A percentile compares a stretch with the other conserved stretches of the same genome.
Evolutionary conservation across 2,888 invertebrate species (phyloP).

Genomic region (Leucania comma): DNA sequence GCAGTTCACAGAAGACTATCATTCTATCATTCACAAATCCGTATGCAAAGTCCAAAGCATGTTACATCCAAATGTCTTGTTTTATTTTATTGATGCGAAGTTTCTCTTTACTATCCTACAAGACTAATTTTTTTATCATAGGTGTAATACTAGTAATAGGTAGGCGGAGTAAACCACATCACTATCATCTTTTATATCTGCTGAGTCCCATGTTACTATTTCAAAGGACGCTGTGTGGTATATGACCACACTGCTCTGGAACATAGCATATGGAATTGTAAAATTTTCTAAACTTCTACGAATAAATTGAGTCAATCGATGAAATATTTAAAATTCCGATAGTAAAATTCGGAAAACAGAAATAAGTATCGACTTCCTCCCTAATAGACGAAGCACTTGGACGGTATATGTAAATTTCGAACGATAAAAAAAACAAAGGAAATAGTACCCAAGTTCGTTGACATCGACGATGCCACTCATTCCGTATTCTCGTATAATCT

Average conservation of each 20-base stretch:
- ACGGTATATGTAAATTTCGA: constrained; percentile 38
- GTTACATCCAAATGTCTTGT: constrained; percentile 3
- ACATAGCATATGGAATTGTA: background rate
- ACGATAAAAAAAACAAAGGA: constrained; percentile 60
- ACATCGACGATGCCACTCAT: constrained; percentile 48
- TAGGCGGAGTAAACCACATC: background rate
- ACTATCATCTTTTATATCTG: background rate
- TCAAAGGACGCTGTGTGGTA: background rate
- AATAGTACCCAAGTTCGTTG: constrained; percentile 52
- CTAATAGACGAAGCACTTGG: constrained; percentile 24
- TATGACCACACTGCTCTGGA: background rate
- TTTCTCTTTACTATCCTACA: constrained; percentile 7
- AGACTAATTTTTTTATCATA: background rate
- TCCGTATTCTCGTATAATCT: constrained; percentile 56
- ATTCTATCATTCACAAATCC: constrained; percentile 23
- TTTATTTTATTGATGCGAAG: background rate
- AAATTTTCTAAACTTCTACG: background rate
- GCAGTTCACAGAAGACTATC: constrained; percentile 23
- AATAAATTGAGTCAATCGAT: background rate
- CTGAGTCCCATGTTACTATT: background rate
- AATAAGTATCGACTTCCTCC: constrained; percentile 12
- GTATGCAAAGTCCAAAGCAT: background rate
- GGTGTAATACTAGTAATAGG: too few relatives aligned
- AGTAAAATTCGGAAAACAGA: constrained; percentile 13
- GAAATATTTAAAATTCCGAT: background rate